Conservation (phyloP, 2,888 invertebrate species). For the Drosophila mimica region DNA sequence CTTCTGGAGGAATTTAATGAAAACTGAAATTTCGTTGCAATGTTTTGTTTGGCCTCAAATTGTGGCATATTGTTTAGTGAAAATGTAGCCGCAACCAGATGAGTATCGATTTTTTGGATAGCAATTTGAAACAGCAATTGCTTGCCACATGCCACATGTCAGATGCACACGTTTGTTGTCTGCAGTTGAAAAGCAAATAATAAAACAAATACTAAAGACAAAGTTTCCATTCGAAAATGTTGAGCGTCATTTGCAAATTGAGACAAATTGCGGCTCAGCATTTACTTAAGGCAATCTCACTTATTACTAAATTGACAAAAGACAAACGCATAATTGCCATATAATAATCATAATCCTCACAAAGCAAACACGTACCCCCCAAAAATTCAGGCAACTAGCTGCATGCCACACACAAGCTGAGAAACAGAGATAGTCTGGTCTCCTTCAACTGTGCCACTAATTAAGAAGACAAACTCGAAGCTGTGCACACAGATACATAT, state of each 20-base stretch:
- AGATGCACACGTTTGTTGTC: neutral
- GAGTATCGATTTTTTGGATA: conserved; percentile 62
- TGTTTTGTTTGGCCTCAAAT: conserved; percentile 37
- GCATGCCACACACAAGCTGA: conserved; percentile 2
- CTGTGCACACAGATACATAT: conserved; percentile 24
- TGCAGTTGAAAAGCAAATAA: conserved; percentile 28
- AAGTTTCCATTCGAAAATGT: conserved; percentile 38
- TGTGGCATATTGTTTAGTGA: conserved; percentile 65
- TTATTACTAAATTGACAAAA: conserved; percentile 76
- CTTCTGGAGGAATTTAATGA: too few species aligned
- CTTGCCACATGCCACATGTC: conserved; percentile 15
- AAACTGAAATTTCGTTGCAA: neutral
- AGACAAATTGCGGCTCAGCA: conserved; percentile 62
- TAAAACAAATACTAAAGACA: conserved; percentile 22
- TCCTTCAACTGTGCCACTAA: conserved; percentile 69
- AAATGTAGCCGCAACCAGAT: conserved; percentile 26
- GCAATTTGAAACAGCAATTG: conserved; percentile 25
- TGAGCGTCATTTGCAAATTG: conserved; percentile 66
- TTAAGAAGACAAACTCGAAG: conserved; percentile 75
- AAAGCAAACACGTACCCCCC: conserved; percentile 68
- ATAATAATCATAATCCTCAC: conserved; percentile 80
- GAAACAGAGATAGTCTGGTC: conserved; percentile 27
- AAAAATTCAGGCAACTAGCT: conserved; percentile 23
- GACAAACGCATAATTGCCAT: conserved; percentile 78
- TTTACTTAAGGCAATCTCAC: conserved; percentile 72